Evolutionary conservation across 2,113 vertebrate genomes (phyloP), one percentile per base, ranked within the genome.

Genomic region (Candoia aspera): DNA sequence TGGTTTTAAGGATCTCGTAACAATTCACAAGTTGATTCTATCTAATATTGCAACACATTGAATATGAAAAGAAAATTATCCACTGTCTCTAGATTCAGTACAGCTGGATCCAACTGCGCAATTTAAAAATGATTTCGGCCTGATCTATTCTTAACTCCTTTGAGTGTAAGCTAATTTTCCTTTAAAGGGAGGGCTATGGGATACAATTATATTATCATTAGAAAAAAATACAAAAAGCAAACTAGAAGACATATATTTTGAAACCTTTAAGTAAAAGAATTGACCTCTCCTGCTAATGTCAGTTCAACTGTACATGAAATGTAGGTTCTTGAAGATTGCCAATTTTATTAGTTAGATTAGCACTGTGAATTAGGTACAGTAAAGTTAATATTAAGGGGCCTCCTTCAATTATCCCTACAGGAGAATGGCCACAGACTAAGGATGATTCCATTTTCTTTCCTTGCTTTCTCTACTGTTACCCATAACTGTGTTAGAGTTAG

Each of bases 271-370:
- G 59, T 86, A 94, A 88, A 91, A 46, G 62, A 95, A 59, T 57
- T 84, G 55, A 90, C 91, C 90, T 90, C 64, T 94, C 93, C 53
- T 95, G 90, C 8, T 54, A 86, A 88, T 89, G 46, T 90, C 89
- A 96, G 91, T 29, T 89, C 93, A 93, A 95, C 90, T 15, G 10
- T 13, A 85, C 42, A 54, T 86, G 23, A 86, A 86, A 86, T n/a
- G 8, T 54, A 29, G 26, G 6, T 29, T 86, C 84, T 55, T 55
- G n/a, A 79, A 79, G 15, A 79, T 79, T 79, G 68, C 26, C 26
- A 55, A 55, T n/a, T 86, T 6, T 29, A 79, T 29, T 54, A 62
- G 12, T 21, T 59, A 55, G 12, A 90, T 86, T 37, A 37, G 46
- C 23, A 86, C n/a, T 86, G 17, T 54, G 42, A 85, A 86, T 8